Base-by-base conservation (phyloP, 2,888 invertebrate genomes). In the Podabrus alpinus region DNA sequence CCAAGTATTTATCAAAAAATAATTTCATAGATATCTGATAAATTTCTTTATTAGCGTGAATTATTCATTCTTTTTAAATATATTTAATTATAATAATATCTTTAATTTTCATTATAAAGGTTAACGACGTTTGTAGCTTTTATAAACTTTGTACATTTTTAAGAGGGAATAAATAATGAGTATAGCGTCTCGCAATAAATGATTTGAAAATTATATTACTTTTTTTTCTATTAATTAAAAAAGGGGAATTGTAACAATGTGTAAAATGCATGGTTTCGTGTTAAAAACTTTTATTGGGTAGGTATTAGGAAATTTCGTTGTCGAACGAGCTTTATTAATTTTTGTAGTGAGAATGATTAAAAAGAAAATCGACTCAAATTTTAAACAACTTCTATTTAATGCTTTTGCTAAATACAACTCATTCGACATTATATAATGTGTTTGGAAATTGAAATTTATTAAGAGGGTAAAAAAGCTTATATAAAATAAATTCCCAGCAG, bases 401-500 rank as follows among this genome's bases (percentile, higher is more conserved):
- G 71, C 69, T 70, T 75, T 71, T 69, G 67, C 69, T 75, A 75
- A 75, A 72, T 75, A 72, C 73, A 68, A 73, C 69, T 72, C 69
- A 69, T 69, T 60, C 70, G 59, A 66, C 59, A 76, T 73, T 71
- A 76, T 69, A 73, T 77, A 71, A 71, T 71, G 76, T 71, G 69
- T 74, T 77, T 71, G 66, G 68, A 77, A 77, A 77, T 77, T 77
- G 71, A 74, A 74, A 77, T 77, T 77, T 75, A 77, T 77, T 71
- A 77, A 77, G 77, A 71, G 75, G 73, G 75, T 69, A 73, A 77
- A 77, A 64, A 77, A 77, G 75, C 73, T 73, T 73, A 68, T 77
- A 75, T 77, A 73, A 77, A 77, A 77, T 75, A 75, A 74, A 75
- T 74, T 76, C 73, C 73, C 73, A 71, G 77, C 75, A 77, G 74